Conservation (phyloP, 2,113 vertebrate species). For the Irena cyanogastra region DNA sequence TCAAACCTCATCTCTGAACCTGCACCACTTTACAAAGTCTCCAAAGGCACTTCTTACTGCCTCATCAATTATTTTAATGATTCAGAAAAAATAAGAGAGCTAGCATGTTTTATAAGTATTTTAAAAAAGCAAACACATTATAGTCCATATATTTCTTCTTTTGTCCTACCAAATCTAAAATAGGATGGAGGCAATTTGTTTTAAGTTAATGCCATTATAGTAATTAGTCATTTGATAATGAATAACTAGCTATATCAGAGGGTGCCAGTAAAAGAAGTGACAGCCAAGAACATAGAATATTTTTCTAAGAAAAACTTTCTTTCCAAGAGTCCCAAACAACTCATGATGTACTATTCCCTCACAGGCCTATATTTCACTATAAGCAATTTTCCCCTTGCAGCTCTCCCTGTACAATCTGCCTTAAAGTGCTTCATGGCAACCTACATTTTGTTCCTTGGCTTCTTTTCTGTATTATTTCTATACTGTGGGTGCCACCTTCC, state of each 20-base stretch:
- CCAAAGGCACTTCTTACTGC: not conserved
- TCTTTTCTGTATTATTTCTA: not conserved
- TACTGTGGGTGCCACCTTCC: accelerated
- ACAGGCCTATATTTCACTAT: not conserved
- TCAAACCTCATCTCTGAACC: not conserved
- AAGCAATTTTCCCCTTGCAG: not conserved
- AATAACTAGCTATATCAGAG: not conserved
- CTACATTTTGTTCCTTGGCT: not conserved
- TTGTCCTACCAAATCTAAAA: not conserved
- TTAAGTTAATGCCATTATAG: not conserved
- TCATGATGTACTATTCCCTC: not conserved
- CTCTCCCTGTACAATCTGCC: not conserved
- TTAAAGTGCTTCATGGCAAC: not conserved
- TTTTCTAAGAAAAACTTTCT: not conserved
- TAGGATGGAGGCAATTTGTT: not conserved
- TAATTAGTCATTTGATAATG: not conserved
- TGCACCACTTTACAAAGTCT: not conserved
- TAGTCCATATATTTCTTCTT: not conserved
- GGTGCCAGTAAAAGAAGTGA: not conserved
- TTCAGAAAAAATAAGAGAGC: not conserved
- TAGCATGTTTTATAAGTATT: not conserved
- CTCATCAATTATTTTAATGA: not conserved
- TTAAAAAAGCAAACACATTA: not conserved
- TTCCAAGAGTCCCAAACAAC: not conserved
- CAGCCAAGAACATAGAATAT: not conserved